Percentiles rank a stretch among this genome's conserved stretches.
Evolutionary conservation across 1,140 invertebrate genomes (phyloP).

Genomic region (Tetraneura akinire): DNA sequence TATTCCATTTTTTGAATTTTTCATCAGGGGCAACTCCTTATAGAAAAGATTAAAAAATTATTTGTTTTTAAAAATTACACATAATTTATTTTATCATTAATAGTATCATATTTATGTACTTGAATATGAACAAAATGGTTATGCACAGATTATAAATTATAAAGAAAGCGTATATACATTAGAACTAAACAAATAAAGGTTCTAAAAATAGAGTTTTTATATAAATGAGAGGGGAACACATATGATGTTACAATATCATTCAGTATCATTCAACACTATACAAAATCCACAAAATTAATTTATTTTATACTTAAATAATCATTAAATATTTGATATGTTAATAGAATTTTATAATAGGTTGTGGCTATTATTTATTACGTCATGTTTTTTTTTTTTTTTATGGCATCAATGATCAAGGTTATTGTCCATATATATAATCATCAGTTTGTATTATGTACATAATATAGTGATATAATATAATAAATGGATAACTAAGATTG

Average conservation of each 20-base stretch:
- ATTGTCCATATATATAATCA: constrained; percentile 28
- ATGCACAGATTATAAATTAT: no score
- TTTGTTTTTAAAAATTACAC: neutral
- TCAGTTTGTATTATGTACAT: neutral
- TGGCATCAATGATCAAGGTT: constrained; percentile 30
- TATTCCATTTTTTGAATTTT: constrained; percentile 48
- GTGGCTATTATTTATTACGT: constrained; percentile 24
- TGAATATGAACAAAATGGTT: no score
- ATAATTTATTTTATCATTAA: neutral
- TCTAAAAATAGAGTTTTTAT: constrained; percentile 38
- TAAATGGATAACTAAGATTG: neutral
- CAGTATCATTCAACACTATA: neutral
- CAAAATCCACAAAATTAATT: neutral
- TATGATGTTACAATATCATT: no score
- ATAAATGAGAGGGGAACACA: neutral
- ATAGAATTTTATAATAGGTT: neutral
- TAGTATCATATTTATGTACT: no score
- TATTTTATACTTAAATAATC: neutral
- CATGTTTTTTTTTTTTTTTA: neutral
- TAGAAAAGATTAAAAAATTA: neutral
- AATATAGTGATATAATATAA: neutral
- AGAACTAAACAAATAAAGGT: constrained; percentile 23
- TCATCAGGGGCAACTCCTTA: constrained; percentile 37
- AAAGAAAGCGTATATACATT: neutral
- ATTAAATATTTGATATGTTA: neutral